phyloP scores from a whole-genome alignment of 2,888 invertebrate genomes.

The Orthosia incerta region DNA sequence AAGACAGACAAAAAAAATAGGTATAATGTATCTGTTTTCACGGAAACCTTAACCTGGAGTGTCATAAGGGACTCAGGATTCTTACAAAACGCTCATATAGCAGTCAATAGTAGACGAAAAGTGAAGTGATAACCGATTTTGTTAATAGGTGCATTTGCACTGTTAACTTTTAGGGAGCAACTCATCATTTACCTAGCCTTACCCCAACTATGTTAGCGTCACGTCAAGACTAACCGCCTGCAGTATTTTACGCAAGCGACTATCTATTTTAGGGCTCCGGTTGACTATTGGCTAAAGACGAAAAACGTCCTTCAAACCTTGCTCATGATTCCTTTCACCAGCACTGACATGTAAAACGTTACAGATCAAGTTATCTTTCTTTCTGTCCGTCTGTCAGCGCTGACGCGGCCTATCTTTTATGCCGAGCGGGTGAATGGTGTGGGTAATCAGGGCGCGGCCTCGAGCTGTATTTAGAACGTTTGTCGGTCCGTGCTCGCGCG shows the following conservation, averaged over 20 bases:
- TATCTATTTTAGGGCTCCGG: too few relatives aligned
- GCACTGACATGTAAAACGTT: neutral
- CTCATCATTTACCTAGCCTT: neutral
- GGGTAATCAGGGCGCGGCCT: slow-evolving; percentile 55
- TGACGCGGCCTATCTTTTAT: slow-evolving; percentile 31
- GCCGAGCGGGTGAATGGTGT: slow-evolving; percentile 3
- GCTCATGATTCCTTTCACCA: neutral
- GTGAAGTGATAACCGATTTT: too few relatives aligned
- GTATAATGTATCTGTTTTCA: neutral
- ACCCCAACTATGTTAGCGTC: neutral
- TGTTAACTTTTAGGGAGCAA: too few relatives aligned
- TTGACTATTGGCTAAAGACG: too few relatives aligned
- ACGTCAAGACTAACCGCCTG: too few relatives aligned
- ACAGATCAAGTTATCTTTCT: slow-evolving; percentile 29
- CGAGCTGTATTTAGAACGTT: slow-evolving; percentile 4
- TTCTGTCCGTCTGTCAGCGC: slow-evolving; percentile 2
- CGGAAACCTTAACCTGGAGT: neutral
- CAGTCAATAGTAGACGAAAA: too few relatives aligned
- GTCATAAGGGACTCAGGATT: neutral
- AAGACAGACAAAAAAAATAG: neutral
- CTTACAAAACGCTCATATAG: too few relatives aligned
- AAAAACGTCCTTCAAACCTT: neutral
- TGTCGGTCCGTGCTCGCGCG: slow-evolving; percentile 1
- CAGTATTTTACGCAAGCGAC: too few relatives aligned
- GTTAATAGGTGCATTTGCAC: too few relatives aligned